Evolutionary conservation across 2,888 invertebrate species (phyloP).

Genomic region (Drosophila antonietae): DNA sequence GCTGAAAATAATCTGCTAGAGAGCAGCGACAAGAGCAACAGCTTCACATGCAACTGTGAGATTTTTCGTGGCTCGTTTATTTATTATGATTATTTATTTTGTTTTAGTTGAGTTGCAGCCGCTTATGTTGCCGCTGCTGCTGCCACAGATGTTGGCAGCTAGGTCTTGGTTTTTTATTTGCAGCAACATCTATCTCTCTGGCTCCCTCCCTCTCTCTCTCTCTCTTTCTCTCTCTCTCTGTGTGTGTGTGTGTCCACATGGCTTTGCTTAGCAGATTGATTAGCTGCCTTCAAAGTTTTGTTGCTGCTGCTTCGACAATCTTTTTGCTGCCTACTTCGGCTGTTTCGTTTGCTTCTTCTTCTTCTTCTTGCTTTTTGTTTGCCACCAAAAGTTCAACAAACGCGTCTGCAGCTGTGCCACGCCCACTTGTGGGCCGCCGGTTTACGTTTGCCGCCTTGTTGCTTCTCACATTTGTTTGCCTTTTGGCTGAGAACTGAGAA

Average conservation of each 20-base stretch:
- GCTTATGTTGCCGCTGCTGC: conserved; percentile 25
- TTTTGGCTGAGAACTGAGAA: conserved; percentile 16
- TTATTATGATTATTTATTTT: conserved; percentile 80
- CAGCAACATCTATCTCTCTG: conserved; percentile 4
- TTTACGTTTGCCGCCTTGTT: conserved; percentile 16
- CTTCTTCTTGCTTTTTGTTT: conserved; percentile 27
- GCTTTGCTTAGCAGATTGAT: conserved; percentile 65
- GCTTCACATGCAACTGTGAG: conserved; percentile 74
- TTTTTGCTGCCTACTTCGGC: conserved; percentile 7
- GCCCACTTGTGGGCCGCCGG: conserved; percentile 56
- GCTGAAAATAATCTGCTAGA: conserved; percentile 38
- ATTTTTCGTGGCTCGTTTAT: conserved; percentile 78
- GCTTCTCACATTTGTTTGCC: conserved; percentile 28
- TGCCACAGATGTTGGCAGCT: conserved; percentile 73
- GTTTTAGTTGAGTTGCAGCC: conserved; percentile 66
- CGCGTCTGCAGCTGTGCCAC: conserved; percentile 47
- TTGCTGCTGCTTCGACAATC: conserved; percentile 40
- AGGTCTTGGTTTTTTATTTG: conserved; percentile 12
- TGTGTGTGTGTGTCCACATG: conserved; percentile 38
- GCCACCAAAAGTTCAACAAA: conserved; percentile 65
- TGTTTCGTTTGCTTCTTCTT: not conserved
- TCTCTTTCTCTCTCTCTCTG: not conserved
- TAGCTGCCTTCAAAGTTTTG: conserved; percentile 66
- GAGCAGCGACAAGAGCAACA: conserved; percentile 13
- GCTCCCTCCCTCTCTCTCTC: not conserved